phyloP scores from a whole-genome alignment of 2,888 invertebrate species.

The Hirtodrosophila trivittata region DNA sequence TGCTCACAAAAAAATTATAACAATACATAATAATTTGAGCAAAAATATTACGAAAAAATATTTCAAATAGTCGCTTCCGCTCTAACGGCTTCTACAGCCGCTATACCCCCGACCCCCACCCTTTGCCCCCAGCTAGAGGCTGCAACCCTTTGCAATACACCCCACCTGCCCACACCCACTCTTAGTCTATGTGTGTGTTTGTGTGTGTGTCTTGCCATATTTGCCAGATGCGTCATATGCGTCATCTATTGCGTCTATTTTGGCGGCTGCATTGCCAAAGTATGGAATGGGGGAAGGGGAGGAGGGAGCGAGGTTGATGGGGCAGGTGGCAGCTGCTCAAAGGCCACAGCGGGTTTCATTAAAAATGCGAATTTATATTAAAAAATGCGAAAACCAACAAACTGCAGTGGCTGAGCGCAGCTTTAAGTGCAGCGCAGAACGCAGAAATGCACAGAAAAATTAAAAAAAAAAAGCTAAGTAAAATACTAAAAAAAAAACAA shows the following conservation, averaged over 20 bases:
- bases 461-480: conserved; percentile 2
- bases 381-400: conserved; percentile 51
- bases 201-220: conserved; percentile 31
- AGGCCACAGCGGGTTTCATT: conserved; percentile 62
- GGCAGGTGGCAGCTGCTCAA: conserved; percentile 51
- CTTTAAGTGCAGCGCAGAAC: conserved; percentile 28
- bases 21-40: conserved; percentile 77
- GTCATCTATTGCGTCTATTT: conserved; percentile 77
- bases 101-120: not conserved
- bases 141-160: conserved; percentile 40
- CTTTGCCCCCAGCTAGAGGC: not conserved
- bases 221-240: conserved; percentile 60
- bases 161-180: conserved; percentile 3
- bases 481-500: conserved; percentile 16
- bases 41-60: conserved; percentile 74
- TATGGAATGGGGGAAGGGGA: not conserved
- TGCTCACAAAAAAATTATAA: conserved; percentile 58
- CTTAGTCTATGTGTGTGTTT: conserved; percentile 21
- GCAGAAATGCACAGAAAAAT: conserved; percentile 1
- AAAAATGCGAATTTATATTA: conserved; percentile 68
- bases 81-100: conserved; percentile 43
- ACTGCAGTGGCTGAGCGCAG: conserved; percentile 19
- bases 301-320: not conserved
- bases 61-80: conserved; percentile 77
- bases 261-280: conserved; percentile 38